A percentile compares a stretch with the other conserved stretches of the same genome.
Evolutionary conservation across 2,888 invertebrate species (phyloP).

Genomic region (Eristalis intricaria): DNA sequence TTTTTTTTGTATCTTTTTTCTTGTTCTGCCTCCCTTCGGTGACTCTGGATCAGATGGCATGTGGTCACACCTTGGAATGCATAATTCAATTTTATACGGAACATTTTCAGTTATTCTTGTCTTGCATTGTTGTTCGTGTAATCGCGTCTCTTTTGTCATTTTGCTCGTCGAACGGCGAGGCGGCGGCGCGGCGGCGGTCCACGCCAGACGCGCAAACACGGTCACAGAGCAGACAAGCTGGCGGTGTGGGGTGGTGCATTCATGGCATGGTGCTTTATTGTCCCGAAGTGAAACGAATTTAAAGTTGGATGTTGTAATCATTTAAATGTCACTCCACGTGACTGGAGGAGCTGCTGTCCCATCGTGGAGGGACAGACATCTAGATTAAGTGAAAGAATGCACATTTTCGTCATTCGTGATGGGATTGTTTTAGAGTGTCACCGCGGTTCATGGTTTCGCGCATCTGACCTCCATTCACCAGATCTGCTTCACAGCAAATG

Average conservation of each 20-base stretch:
- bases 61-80: conserved; percentile 72
- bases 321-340: conserved; percentile 59
- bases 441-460: neutral
- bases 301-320: conserved; percentile 64
- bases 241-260: conserved; percentile 8
- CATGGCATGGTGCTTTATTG: conserved; percentile 50
- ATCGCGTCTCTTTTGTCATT: conserved; percentile 62
- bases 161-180: conserved; percentile 43
- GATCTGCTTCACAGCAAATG: neutral
- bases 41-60: conserved; percentile 55
- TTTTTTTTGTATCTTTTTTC: neutral
- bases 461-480: neutral
- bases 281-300: conserved; percentile 57
- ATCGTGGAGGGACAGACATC: conserved; percentile 33
- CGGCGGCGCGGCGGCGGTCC: conserved; percentile 14
- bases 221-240: neutral
- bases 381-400: conserved; percentile 41
- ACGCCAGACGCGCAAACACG: neutral
- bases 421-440: neutral
- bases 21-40: conserved; percentile 3
- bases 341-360: conserved; percentile 3
- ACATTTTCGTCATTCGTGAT: neutral
- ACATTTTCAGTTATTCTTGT: conserved; percentile 57
- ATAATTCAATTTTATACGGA: conserved; percentile 72
- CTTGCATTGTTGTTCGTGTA: conserved; percentile 25